These are phyloP conservation scores for Mesaphorura yosii DNA, from an alignment of 1,140 invertebrate genomes.

Conservation along the genomic window DNA sequence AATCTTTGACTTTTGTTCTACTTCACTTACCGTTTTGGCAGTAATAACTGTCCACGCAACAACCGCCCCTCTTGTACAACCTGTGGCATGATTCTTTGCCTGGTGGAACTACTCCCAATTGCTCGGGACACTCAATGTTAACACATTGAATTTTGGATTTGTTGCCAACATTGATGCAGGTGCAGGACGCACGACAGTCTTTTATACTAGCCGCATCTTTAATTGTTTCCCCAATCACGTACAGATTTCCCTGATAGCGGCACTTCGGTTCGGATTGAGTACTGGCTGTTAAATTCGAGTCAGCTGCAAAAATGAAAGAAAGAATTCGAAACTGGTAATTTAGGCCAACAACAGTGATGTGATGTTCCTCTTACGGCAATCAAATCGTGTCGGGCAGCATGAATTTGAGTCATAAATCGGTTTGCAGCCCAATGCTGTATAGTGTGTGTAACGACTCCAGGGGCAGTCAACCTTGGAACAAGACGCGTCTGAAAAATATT, in stretches of 20 bases:
- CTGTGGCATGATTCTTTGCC: conserved; percentile 23
- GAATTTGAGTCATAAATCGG: conserved; percentile 30
- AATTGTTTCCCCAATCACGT: conserved; percentile 26
- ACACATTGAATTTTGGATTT: conserved; percentile 26
- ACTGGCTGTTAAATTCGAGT: neutral
- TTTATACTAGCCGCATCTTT: conserved; percentile 18
- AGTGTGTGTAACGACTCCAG: conserved; percentile 25
- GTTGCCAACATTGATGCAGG: conserved; percentile 1
- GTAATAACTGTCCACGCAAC: conserved; percentile 26
- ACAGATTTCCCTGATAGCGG: conserved; percentile 29
- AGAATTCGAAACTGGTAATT: neutral
- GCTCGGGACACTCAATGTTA: conserved; percentile 27
- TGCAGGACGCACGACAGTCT: conserved; percentile 25
- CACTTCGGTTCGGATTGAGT: conserved; percentile 5
- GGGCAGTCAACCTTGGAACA: conserved; percentile 29
- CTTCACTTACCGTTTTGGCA: conserved; percentile 17
- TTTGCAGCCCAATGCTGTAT: conserved; percentile 26
- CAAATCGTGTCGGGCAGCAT: conserved; percentile 32
- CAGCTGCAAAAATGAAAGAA: neutral
- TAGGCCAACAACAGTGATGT: neutral
- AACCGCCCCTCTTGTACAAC: conserved; percentile 21
- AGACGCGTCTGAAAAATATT: conserved; percentile 16
- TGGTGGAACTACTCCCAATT: conserved; percentile 17
- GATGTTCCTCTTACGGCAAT: conserved; percentile 27
- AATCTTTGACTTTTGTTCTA: neutral